Evolutionary conservation across 1,140 invertebrate species (phyloP), one percentile per base, ranked within the genome.

Genomic region (Zaprionus vittiger): DNA sequence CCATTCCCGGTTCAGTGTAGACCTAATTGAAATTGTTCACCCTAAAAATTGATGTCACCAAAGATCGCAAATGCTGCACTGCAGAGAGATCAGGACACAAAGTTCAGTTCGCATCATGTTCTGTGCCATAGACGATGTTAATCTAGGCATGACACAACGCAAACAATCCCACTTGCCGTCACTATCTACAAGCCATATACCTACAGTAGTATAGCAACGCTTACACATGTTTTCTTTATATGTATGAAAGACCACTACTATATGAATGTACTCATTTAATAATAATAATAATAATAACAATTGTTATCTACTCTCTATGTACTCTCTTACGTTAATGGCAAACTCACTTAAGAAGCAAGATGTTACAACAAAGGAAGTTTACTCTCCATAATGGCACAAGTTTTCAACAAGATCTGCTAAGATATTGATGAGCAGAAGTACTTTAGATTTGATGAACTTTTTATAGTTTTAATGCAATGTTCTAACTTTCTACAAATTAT

Each of bases 1-100:
- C 72, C 76, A 61, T 56, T 59, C 57, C 28, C 71, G 76, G 76
- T 64, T 78, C 72, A 78, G 65, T 65, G 76, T 78, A 64, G 60
- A 70, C 76, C 76, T 78, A 78, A 78, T 78, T 78, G 76, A 78
- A 78, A 78, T 78, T 78, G 72, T 74, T 78, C 76, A 78, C 65
- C 76, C 76, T 75, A 64, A 78, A 78, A 78, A 78, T 78, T 75
- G 76, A 75, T 78, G 76, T 78, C 76, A 73, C 72, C 76, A 75
- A 78, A 78, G 76, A 74, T 78, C 76, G 76, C 12, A 55, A 77
- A 64, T 64, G 59, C 37, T 61, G 38, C 34, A 62, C 34, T 70
- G 60, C 61, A 65, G 34, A 41, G 38, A 74, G 65, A 74, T 73
- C 71, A 74, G 71, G 75, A 67, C 64, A 64, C 73, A 77, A 77